A percentile compares a stretch with the other conserved stretches of the same genome.
Evolutionary conservation across 2,888 invertebrate genomes (phyloP).

Genomic region (Diarsia mendica): DNA sequence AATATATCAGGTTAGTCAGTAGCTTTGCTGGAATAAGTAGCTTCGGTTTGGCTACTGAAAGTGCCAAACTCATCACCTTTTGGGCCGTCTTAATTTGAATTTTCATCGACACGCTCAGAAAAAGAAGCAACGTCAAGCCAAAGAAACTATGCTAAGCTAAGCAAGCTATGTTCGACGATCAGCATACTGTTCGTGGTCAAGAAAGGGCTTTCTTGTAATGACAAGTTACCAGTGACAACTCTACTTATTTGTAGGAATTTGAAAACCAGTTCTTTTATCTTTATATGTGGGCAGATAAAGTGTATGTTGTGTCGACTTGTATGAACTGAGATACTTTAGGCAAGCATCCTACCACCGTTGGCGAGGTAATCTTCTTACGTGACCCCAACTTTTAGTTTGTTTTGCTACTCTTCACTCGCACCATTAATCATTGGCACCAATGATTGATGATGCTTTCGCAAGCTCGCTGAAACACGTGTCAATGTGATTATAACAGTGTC

Average conservation of each 20-base stretch:
- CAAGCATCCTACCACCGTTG: not conserved
- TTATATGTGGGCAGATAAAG: not conserved
- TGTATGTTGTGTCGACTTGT: not conserved
- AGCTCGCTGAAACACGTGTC: not conserved
- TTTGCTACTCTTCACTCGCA: too few species aligned
- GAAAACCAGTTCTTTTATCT: not conserved
- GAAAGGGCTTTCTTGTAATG: not conserved
- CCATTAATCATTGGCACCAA: not conserved
- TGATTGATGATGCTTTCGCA: not conserved
- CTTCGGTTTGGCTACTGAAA: too few species aligned
- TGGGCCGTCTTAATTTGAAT: too few species aligned
- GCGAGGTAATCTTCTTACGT: not conserved
- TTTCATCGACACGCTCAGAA: too few species aligned
- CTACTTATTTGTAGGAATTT: not conserved
- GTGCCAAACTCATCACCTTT: too few species aligned
- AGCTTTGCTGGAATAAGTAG: too few species aligned
- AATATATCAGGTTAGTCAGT: slow-evolving; percentile 84
- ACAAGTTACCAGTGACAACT: not conserved
- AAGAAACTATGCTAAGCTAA: not conserved
- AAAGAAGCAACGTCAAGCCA: too few species aligned
- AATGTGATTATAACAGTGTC: slow-evolving; percentile 7
- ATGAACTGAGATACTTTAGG: not conserved
- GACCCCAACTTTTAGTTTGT: not conserved
- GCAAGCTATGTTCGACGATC: not conserved
- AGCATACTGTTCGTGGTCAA: not conserved